Conservation (phyloP, 2,888 invertebrate species). For the Lithophane semibrunnea region DNA sequence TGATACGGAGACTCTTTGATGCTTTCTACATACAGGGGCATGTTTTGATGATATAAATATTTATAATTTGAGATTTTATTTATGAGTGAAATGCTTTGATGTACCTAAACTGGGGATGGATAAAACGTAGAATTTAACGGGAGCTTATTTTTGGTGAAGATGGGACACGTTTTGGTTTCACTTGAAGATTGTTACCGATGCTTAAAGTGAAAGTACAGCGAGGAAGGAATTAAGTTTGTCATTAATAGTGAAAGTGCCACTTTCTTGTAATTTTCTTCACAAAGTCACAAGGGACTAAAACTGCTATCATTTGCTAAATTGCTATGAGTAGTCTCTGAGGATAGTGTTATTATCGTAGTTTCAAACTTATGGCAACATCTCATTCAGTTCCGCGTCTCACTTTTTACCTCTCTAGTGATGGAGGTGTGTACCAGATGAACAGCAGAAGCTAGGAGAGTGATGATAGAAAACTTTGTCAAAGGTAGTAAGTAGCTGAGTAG, state of each 20-base stretch:
- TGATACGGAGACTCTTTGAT: constrained; percentile 60
- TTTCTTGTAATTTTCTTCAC: not conserved
- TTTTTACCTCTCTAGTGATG: constrained; percentile 7
- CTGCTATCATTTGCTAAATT: not conserved
- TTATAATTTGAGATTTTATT: constrained; percentile 44
- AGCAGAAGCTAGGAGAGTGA: constrained; percentile 30
- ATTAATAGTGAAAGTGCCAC: not conserved
- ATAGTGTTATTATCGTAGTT: constrained; percentile 21
- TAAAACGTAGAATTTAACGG: constrained; percentile 6
- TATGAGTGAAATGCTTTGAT: constrained; percentile 35
- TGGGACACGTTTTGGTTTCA: not conserved
- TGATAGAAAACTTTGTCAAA: not conserved
- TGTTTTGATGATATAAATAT: constrained; percentile 35
- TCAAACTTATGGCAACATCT: constrained; percentile 1
- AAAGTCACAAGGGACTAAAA: not conserved
- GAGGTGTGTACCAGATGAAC: constrained; percentile 29
- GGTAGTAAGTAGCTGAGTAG: not conserved
- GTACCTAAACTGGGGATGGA: not conserved
- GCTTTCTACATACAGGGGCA: constrained; percentile 27
- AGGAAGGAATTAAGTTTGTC: not conserved
- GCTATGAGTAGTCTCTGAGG: not conserved
- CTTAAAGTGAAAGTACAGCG: not conserved
- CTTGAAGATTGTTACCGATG: not conserved
- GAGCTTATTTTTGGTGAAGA: constrained; percentile 4
- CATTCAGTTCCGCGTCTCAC: not conserved